Percentiles rank a stretch among this genome's conserved stretches.
Conservation (phyloP, 2,113 vertebrate species). For the Gallinago paraguaiae region DNA sequence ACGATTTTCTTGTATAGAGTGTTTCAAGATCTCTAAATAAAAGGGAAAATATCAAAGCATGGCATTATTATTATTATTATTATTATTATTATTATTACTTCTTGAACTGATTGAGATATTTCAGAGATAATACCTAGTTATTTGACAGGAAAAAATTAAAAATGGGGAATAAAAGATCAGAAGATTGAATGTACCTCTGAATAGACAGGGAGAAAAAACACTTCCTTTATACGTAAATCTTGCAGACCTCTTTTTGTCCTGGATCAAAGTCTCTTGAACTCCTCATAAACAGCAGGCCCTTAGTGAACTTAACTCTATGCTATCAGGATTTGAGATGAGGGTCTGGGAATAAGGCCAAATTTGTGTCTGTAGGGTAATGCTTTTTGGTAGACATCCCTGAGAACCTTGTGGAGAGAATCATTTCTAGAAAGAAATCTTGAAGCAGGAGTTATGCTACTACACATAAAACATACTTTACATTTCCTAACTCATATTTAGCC, state of each 20-base stretch:
- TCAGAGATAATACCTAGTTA: not conserved
- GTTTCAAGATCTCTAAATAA: not conserved
- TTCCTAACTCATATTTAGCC: not conserved
- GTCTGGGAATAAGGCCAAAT: not conserved
- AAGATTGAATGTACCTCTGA: not conserved
- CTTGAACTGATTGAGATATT: not conserved
- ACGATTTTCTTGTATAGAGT: not conserved
- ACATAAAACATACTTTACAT: rapidly evolving
- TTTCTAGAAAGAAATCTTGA: not conserved
- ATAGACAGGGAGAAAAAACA: not conserved
- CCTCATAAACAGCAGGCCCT: not conserved
- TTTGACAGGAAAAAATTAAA: not conserved
- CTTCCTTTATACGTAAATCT: not conserved
- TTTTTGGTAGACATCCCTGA: not conserved
- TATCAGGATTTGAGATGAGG: not conserved
- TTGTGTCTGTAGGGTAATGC: not conserved
- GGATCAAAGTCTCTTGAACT: not conserved
- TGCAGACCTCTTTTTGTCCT: not conserved
- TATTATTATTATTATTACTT: not conserved
- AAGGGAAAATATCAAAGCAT: not conserved
- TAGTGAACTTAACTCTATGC: not conserved
- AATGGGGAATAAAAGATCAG: not conserved
- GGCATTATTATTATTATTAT: not conserved
- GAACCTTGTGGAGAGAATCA: not conserved
- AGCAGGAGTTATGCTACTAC: not conserved